Evolutionary conservation across 2,113 vertebrate genomes (phyloP), one percentile per base, ranked within the genome.

Genomic region (Corythornis madagascariensis): DNA sequence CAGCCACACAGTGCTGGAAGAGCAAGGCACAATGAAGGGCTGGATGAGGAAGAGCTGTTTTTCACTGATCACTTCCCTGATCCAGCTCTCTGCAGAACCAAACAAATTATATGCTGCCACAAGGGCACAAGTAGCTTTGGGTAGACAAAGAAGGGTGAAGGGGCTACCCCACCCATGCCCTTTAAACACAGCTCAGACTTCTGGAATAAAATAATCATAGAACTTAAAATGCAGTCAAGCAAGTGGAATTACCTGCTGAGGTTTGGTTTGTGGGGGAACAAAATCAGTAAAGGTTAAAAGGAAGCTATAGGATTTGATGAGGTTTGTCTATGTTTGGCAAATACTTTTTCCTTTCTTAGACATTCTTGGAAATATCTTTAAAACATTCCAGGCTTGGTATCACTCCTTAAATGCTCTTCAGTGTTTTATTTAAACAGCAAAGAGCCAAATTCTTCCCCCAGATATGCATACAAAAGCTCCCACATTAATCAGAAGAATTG

Each of bases 301-400:
- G 43, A 86, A 92, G 53, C 53, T 93, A 74, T 83, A 93, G 72
- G 56, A 65, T 93, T 94, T 95, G 92, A 91, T 91, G 95, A 89
- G 85, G 85, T 96, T 92, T 93, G 85, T 77, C 95, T 92, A 11
- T 66, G 56, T 83, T 93, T 96, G 92, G 89, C 82, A 95, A 88
- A 88, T 65, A 63, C 20, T 81, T 89, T 88, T 94, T 93, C 29
- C 43, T 89, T 94, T 95, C 92, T 92, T 93, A 59, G 60, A 83
- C 31, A 56, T 93, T 95, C 69, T 94, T 93, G 89, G 95, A 96
- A 96, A 95, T 65, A 61, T 75, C 65, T 95, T 89, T 72, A 93
- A 95, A 94, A 95, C 69, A 95, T 94, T 96, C 94, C 89, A 91
- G 87, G 17, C 24, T 93, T 78, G 79, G 61, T 94, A 93, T 96